These are phyloP conservation scores for Peromyscus leucopus DNA, from an alignment of 2,113 vertebrate species.

Conservation along the genomic window DNA sequence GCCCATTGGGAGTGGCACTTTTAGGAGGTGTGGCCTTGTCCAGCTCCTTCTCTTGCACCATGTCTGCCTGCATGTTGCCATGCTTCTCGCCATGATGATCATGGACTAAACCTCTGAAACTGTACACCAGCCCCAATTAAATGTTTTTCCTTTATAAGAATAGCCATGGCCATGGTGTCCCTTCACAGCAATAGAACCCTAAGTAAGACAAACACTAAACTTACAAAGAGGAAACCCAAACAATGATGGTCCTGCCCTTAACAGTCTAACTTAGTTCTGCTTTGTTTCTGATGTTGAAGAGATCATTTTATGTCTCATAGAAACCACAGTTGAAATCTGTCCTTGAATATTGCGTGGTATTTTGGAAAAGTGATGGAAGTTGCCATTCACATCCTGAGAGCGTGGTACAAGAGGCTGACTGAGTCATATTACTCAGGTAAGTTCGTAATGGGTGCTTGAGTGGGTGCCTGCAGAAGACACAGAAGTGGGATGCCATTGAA, in stretches of 20 bases:
- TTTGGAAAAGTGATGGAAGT: neutral
- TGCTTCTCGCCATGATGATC: neutral
- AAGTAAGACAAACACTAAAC: neutral
- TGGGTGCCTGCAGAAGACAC: neutral
- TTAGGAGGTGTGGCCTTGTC: neutral
- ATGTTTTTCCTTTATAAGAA: neutral
- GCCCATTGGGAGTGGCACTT: neutral
- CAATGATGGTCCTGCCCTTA: neutral
- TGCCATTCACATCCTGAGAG: neutral
- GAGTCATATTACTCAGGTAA: neutral
- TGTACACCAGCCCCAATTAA: neutral
- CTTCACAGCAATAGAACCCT: neutral
- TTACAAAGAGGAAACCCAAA: neutral
- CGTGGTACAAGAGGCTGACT: neutral
- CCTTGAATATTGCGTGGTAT: neutral
- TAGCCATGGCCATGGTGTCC: neutral
- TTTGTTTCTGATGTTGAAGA: constrained; percentile 10
- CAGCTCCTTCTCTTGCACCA: neutral
- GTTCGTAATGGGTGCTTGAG: neutral
- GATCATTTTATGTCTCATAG: neutral
- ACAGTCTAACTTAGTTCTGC: neutral
- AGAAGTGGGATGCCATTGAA: neutral
- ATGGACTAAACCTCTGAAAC: neutral
- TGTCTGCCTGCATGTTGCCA: neutral
- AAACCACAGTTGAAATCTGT: constrained; percentile 4